These are phyloP conservation scores for Dryocosmus kuriphilus DNA, from an alignment of 2,888 invertebrate genomes.

Conservation along the genomic window DNA sequence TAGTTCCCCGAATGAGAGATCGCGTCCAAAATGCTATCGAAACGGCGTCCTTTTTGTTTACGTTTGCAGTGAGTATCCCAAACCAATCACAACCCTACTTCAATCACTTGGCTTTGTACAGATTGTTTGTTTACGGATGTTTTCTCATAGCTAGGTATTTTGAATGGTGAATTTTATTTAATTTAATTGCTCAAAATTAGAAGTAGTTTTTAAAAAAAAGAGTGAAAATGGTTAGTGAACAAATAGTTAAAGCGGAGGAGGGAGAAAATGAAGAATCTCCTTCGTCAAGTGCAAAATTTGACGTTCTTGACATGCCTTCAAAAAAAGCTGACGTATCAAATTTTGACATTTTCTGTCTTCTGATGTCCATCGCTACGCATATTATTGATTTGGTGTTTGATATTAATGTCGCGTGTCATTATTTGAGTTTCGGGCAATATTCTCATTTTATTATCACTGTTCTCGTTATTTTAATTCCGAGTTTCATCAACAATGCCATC, in stretches of 20 bases:
- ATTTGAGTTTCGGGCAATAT: slow-evolving; percentile 80
- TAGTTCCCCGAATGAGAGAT: background rate
- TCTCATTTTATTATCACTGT: slow-evolving; percentile 85
- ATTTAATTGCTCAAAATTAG: slow-evolving; percentile 19
- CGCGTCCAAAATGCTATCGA: slow-evolving; percentile 10
- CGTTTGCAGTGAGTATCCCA: background rate
- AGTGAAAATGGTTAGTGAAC: slow-evolving; percentile 26
- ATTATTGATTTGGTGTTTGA: slow-evolving; percentile 85
- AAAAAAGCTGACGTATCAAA: slow-evolving; percentile 73
- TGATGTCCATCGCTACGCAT: slow-evolving; percentile 84
- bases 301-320: slow-evolving; percentile 68
- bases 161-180: slow-evolving; percentile 16
- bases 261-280: slow-evolving; percentile 35
- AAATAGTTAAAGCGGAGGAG: slow-evolving; percentile 23
- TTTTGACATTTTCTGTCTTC: slow-evolving; percentile 83
- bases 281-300: slow-evolving; percentile 47
- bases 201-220: background rate
- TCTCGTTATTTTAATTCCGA: slow-evolving; percentile 85
- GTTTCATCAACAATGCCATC: slow-evolving; percentile 86
- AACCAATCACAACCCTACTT: too few species aligned
- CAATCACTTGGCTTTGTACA: background rate
- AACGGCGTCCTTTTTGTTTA: slow-evolving; percentile 28
- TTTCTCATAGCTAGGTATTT: background rate
- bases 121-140: slow-evolving; percentile 27
- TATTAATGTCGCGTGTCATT: slow-evolving; percentile 84